Conservation (phyloP, 2,113 vertebrate genomes). For the Pterocles burchelli region DNA sequence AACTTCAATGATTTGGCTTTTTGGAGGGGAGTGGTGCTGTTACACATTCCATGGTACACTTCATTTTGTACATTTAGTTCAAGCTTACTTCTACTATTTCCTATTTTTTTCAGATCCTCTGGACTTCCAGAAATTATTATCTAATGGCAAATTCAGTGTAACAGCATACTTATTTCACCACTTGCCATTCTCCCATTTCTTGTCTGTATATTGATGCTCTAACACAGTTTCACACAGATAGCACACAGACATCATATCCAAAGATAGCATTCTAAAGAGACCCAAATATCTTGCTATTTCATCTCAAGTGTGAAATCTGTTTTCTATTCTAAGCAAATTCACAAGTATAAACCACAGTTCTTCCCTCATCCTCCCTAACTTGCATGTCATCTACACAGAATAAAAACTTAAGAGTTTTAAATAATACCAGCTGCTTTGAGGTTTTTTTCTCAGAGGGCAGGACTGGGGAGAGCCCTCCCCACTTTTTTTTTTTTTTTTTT, state of each 20-base stretch:
- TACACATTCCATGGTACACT: accelerated
- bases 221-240: neutral
- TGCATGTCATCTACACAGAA: neutral
- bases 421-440: neutral
- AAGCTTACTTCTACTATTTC: neutral
- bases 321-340: neutral
- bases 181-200: neutral
- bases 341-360: neutral
- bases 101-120: neutral
- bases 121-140: neutral
- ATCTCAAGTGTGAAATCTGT: neutral
- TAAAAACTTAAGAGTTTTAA: neutral
- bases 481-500: too few relatives aligned
- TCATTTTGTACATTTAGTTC: neutral
- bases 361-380: neutral
- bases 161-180: neutral
- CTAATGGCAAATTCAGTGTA: neutral
- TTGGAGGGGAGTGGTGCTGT: neutral
- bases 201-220: neutral
- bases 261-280: neutral
- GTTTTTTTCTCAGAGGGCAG: neutral
- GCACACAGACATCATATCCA: neutral
- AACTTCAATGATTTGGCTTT: neutral
- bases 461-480: neutral
- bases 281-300: neutral